These are phyloP conservation scores for Morone chrysops DNA, from an alignment of 2,113 vertebrate genomes.

Conservation along the genomic window DNA sequence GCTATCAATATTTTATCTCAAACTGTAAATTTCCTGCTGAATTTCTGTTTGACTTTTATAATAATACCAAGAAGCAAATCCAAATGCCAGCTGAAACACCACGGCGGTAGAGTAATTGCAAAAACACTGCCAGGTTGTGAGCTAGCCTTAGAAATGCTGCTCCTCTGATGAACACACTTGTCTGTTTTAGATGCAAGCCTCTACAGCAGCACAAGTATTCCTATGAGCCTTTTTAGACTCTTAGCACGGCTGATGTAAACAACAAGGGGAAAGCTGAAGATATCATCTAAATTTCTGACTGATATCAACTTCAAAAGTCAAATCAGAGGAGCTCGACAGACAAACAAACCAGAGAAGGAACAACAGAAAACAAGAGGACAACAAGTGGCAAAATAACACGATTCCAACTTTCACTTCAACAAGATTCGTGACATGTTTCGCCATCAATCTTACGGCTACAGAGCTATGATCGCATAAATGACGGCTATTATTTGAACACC, in stretches of 20 bases:
- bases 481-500: conserved; percentile 26
- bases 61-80: neutral
- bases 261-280: conserved; percentile 15
- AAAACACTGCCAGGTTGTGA: conserved; percentile 26
- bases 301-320: conserved; percentile 40
- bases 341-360: conserved; percentile 8
- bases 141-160: conserved; percentile 24
- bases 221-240: conserved; percentile 20
- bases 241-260: conserved; percentile 14
- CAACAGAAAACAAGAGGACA: conserved; percentile 19
- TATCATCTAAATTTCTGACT: conserved; percentile 44
- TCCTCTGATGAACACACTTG: conserved; percentile 25
- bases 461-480: neutral
- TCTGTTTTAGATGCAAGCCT: conserved; percentile 41
- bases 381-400: conserved; percentile 1
- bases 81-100: conserved; percentile 4
- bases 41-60: conserved; percentile 19
- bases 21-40: conserved; percentile 14
- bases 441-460: neutral
- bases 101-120: neutral
- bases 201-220: conserved; percentile 23
- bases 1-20: conserved; percentile 67
- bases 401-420: neutral
- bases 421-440: conserved; percentile 8
- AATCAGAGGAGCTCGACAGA: conserved; percentile 1